Percentiles rank a stretch among this genome's conserved stretches.
phyloP scores from a whole-genome alignment of 1,140 invertebrate genomes.

The Drosophila saltans region DNA sequence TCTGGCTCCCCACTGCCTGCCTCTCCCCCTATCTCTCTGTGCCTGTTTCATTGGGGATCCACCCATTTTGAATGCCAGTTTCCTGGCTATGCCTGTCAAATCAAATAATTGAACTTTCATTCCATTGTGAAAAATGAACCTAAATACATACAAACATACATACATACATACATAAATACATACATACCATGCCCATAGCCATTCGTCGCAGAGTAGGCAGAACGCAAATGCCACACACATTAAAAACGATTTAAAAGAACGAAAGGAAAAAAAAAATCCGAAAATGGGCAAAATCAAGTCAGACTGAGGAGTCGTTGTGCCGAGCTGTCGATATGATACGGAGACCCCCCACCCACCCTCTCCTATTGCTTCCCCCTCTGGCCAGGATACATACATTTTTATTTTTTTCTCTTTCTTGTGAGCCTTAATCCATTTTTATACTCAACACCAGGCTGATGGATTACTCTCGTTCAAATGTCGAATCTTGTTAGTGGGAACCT shows the following conservation, averaged over 20 bases:
- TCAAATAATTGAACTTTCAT: constrained; percentile 80
- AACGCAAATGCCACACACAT: constrained; percentile 70
- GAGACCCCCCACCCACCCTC: constrained; percentile 24
- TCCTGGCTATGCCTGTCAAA: constrained; percentile 65
- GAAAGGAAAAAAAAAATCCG: constrained; percentile 19
- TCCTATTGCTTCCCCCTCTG: background rate
- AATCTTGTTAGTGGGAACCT: constrained; percentile 70
- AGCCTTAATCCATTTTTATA: constrained; percentile 74
- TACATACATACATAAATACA: no score
- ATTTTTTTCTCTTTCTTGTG: constrained; percentile 37
- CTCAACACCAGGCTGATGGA: constrained; percentile 71
- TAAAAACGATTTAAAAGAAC: constrained; percentile 66
- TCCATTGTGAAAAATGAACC: constrained; percentile 76
- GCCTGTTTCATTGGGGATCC: constrained; percentile 20
- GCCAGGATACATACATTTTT: constrained; percentile 32
- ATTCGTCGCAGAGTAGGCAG: constrained; percentile 23
- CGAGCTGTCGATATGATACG: constrained; percentile 49
- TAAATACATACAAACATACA: background rate
- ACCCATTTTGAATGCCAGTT: constrained; percentile 44
- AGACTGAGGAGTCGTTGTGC: background rate
- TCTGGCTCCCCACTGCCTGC: constrained; percentile 15
- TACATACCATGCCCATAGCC: constrained; percentile 12
- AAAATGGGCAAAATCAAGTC: constrained; percentile 17
- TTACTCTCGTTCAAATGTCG: constrained; percentile 79
- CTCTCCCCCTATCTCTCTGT: background rate